Evolutionary conservation across 2,113 vertebrate genomes (phyloP).

Genomic region (Spea bombifrons): DNA sequence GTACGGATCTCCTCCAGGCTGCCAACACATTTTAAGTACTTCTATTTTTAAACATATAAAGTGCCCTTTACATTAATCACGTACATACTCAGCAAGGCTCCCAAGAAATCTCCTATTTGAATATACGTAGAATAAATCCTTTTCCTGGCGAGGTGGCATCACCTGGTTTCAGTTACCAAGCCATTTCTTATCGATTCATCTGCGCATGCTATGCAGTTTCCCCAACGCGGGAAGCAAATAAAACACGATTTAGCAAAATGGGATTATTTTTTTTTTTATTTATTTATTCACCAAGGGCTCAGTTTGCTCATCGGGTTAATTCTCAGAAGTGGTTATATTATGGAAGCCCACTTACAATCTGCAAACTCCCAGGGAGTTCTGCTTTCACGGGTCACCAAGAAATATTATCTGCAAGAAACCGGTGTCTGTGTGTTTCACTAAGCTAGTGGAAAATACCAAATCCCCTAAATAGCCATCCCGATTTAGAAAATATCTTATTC

Average conservation of each 20-base stretch:
- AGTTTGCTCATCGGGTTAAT: slow-evolving; percentile 28
- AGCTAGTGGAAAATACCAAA: slow-evolving; percentile 47
- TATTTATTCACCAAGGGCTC: slow-evolving; percentile 2
- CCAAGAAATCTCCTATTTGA: neutral
- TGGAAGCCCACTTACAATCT: slow-evolving; percentile 12
- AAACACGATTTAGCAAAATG: slow-evolving; percentile 36
- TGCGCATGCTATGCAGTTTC: slow-evolving; percentile 18
- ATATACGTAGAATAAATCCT: slow-evolving; percentile 22
- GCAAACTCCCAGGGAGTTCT: slow-evolving; percentile 34
- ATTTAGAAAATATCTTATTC: slow-evolving; percentile 46
- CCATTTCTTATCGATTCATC: neutral
- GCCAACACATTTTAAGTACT: slow-evolving; percentile 28
- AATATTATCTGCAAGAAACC: slow-evolving; percentile 44
- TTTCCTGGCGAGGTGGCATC: slow-evolving; percentile 37
- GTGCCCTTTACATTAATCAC: slow-evolving; percentile 31
- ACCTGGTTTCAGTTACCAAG: slow-evolving; percentile 23
- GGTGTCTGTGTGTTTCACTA: slow-evolving; percentile 42
- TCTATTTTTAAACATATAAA: slow-evolving; percentile 25
- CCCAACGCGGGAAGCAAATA: slow-evolving; percentile 28
- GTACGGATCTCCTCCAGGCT: neutral
- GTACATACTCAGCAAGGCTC: neutral
- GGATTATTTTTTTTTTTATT: slow-evolving; percentile 1
- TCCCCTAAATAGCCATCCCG: slow-evolving; percentile 43
- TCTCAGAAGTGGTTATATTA: slow-evolving; percentile 13
- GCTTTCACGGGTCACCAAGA: slow-evolving; percentile 43